phyloP scores from a whole-genome alignment of 2,113 vertebrate genomes.

The Oophaga pumilio region DNA sequence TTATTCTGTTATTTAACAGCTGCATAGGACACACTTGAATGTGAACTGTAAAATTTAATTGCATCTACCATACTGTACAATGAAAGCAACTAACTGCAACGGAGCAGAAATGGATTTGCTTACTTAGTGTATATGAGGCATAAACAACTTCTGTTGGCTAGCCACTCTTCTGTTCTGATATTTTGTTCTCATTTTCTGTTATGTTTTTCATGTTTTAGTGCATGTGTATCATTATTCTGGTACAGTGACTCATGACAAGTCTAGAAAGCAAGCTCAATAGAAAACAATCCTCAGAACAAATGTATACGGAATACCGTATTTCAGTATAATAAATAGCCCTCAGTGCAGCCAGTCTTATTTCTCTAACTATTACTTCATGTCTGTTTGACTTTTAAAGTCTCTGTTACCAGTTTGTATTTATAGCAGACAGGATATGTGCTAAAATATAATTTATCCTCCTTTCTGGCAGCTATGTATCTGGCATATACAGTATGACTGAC shows the following conservation, averaged over 20 bases:
- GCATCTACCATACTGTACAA: slow-evolving; percentile 1
- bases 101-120: neutral
- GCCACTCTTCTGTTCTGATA: neutral
- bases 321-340: neutral
- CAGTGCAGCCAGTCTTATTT: neutral
- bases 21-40: neutral
- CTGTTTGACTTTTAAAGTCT: neutral
- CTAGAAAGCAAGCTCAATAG: neutral
- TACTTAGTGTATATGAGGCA: neutral
- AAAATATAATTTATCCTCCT: neutral
- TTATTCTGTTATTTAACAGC: neutral
- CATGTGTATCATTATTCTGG: neutral
- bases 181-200: neutral
- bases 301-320: neutral
- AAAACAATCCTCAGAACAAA: neutral
- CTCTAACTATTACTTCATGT: neutral
- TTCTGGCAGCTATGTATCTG: too few species aligned
- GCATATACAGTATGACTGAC: too few species aligned
- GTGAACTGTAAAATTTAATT: slow-evolving; percentile 5
- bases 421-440: neutral
- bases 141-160: neutral
- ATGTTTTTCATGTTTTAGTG: neutral
- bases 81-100: neutral
- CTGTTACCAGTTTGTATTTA: neutral
- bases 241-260: neutral